Percentiles rank a stretch among this genome's conserved stretches.
These are phyloP conservation scores for Danaus melanippus DNA, from an alignment of 1,140 invertebrate species.

Conservation along the genomic window DNA sequence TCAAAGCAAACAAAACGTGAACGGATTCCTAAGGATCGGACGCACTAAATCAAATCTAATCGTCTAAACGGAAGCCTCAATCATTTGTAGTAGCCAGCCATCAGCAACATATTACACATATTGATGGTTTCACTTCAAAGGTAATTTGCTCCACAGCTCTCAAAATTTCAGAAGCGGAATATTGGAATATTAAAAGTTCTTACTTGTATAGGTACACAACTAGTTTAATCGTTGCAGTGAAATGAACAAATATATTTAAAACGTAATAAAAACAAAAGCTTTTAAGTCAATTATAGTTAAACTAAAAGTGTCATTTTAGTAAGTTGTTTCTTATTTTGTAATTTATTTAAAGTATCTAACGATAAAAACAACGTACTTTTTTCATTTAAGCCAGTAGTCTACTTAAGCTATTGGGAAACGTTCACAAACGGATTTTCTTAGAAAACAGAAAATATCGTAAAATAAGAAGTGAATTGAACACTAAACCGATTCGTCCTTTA, in stretches of 20 bases:
- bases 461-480: constrained; percentile 36
- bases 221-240: no score
- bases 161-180: no score
- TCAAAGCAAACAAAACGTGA: constrained; percentile 11
- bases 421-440: constrained; percentile 21
- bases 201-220: no score
- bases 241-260: no score
- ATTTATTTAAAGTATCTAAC: no score
- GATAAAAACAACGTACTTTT: constrained; percentile 2
- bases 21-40: constrained; percentile 9
- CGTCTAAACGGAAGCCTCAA: constrained; percentile 27
- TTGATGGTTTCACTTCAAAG: constrained; percentile 26
- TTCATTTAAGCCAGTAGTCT: constrained; percentile 6
- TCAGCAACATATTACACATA: constrained; percentile 27
- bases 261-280: no score
- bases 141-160: constrained; percentile 58
- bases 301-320: no score
- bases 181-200: no score
- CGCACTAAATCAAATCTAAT: constrained; percentile 28
- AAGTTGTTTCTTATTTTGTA: no score
- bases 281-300: no score
- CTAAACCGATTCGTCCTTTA: constrained; percentile 21
- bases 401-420: constrained; percentile 24
- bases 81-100: constrained; percentile 24
- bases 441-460: constrained; percentile 37